phyloP scores from a whole-genome alignment of 2,888 invertebrate genomes.

The Nomada lathburiana region DNA sequence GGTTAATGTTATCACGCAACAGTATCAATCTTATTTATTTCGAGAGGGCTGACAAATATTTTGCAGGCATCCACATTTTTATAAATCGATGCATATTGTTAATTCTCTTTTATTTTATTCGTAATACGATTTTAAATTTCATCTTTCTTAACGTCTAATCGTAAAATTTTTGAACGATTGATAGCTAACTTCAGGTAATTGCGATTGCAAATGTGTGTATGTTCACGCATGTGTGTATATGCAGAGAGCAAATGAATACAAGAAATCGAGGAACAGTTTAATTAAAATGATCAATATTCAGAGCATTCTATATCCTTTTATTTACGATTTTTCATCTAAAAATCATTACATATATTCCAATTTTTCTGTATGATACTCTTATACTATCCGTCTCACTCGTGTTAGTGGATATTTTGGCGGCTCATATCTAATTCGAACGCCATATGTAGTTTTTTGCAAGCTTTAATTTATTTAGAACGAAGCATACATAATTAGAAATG shows the following conservation, averaged over 20 bases:
- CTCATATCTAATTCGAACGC: too few relatives aligned
- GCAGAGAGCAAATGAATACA: neutral
- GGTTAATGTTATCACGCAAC: neutral
- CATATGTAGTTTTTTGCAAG: too few relatives aligned
- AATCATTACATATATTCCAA: neutral
- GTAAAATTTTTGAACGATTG: conserved; percentile 1
- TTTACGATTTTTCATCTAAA: neutral
- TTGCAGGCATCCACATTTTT: neutral
- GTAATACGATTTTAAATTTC: neutral
- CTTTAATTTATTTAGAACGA: too few relatives aligned
- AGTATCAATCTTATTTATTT: neutral
- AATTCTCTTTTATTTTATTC: conserved; percentile 9
- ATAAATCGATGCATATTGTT: neutral
- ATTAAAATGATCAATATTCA: neutral
- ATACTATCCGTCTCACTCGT: too few relatives aligned
- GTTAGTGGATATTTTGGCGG: too few relatives aligned
- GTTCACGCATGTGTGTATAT: too few relatives aligned
- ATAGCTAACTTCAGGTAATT: neutral
- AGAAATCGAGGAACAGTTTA: neutral
- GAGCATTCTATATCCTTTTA: neutral
- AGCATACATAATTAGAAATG: too few relatives aligned
- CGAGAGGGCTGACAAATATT: neutral
- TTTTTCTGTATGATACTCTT: too few relatives aligned
- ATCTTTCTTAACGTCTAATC: neutral
- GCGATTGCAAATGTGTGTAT: neutral